Evolutionary conservation across 2,888 invertebrate genomes (phyloP).

Genomic region (Stenolophus ochropezus): DNA sequence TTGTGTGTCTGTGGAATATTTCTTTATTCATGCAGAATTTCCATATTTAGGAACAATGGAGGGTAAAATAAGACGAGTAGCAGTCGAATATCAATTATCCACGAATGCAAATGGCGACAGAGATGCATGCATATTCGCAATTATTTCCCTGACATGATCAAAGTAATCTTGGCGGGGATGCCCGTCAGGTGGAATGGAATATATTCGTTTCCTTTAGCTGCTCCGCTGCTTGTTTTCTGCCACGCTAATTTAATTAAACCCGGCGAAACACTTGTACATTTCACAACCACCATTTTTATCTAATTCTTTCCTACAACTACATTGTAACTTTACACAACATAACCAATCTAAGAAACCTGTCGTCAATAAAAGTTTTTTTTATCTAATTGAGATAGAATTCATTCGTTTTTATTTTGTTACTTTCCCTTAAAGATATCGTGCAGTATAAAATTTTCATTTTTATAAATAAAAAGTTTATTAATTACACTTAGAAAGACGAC

Average conservation of each 20-base stretch:
- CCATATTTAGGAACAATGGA: no score
- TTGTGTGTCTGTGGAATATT: no score
- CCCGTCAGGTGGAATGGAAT: not conserved
- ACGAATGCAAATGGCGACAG: slow-evolving; percentile 18
- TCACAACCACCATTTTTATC: slow-evolving; percentile 14
- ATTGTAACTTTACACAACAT: no score
- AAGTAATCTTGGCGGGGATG: slow-evolving; percentile 10
- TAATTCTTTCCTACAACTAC: slow-evolving; percentile 8
- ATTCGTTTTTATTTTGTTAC: no score
- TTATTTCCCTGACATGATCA: slow-evolving; percentile 24
- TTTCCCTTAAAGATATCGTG: no score
- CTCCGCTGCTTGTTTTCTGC: not conserved
- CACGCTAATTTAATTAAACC: slow-evolving; percentile 18
- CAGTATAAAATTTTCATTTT: no score
- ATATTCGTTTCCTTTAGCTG: slow-evolving; percentile 18
- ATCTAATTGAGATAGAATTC: no score
- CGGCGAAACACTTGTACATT: not conserved
- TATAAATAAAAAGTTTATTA: no score
- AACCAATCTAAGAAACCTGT: no score
- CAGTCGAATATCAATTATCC: slow-evolving; percentile 29
- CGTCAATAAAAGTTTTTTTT: no score
- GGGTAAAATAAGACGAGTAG: not conserved
- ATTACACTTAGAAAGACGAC: no score
- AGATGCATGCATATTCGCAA: slow-evolving; percentile 22
- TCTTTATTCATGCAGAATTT: no score